Conservation (phyloP, 2,797 vertebrate species). For the Myiotriccus ornatus region DNA sequence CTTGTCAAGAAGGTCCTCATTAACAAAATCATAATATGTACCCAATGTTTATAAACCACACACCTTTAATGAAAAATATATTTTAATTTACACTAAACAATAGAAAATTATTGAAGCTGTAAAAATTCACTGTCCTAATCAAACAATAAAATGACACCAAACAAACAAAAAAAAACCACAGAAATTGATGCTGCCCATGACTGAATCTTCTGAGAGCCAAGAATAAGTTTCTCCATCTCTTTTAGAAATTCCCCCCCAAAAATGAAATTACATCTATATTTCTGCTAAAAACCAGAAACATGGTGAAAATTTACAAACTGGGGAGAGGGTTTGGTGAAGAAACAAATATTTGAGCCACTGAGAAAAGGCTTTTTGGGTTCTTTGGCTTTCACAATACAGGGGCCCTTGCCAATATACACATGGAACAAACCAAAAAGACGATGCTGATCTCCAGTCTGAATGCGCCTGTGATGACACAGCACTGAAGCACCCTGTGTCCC, state of each 20-base stretch:
- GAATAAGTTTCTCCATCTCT: neutral
- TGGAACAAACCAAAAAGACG: neutral
- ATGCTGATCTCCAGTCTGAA: neutral
- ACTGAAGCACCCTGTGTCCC: neutral
- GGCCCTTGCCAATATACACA: neutral
- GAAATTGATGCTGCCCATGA: neutral
- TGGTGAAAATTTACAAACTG: neutral
- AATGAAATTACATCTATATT: neutral
- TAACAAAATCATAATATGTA: neutral
- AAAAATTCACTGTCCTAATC: neutral
- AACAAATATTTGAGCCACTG: neutral
- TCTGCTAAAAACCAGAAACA: neutral
- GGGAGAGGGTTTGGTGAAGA: neutral
- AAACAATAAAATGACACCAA: neutral
- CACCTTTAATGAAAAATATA: neutral
- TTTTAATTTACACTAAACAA: slow-evolving; percentile 51
- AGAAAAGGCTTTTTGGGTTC: neutral
- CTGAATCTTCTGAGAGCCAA: neutral
- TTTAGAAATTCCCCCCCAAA: neutral
- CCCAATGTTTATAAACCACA: neutral
- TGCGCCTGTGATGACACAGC: neutral
- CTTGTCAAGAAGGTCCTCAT: neutral
- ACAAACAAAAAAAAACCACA: neutral
- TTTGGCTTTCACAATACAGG: neutral
- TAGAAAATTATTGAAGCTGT: neutral